A percentile compares a stretch with the other conserved stretches of the same genome.
Conservation (phyloP, 2,797 vertebrate genomes). For the Sitta carolinensis region DNA sequence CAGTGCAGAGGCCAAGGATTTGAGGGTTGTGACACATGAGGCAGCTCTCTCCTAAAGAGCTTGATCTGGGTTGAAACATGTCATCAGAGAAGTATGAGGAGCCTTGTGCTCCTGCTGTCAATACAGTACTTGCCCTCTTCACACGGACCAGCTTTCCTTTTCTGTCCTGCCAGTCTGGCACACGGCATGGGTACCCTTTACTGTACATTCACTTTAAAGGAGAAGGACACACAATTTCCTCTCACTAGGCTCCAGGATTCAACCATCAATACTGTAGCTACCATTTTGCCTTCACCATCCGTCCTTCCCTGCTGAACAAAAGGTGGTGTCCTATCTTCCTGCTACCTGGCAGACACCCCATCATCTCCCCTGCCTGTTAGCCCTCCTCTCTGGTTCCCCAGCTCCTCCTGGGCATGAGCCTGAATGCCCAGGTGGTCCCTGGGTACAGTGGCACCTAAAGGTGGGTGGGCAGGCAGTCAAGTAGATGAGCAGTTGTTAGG, state of each 20-base stretch:
- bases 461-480: not conserved
- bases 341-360: not conserved
- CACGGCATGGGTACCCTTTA: not conserved
- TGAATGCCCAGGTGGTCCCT: not conserved
- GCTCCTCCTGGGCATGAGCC: not conserved
- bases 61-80: constrained; percentile 51
- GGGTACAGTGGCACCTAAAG: not conserved
- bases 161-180: constrained; percentile 56
- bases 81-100: constrained; percentile 71
- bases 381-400: not conserved
- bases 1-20: constrained; percentile 64
- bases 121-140: constrained; percentile 60
- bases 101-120: constrained; percentile 45
- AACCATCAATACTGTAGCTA: not conserved
- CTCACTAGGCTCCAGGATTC: not conserved
- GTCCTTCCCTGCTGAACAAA: not conserved
- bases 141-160: constrained; percentile 9
- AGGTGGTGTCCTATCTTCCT: not conserved
- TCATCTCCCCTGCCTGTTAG: not conserved
- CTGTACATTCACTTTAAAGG: constrained; percentile 55
- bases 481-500: not conserved
- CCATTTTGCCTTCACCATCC: not conserved
- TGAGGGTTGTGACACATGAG: constrained; percentile 63
- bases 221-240: not conserved
- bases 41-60: constrained; percentile 67